phyloP scores from a whole-genome alignment of 1,140 invertebrate species.

The Solenopsis fugax region DNA sequence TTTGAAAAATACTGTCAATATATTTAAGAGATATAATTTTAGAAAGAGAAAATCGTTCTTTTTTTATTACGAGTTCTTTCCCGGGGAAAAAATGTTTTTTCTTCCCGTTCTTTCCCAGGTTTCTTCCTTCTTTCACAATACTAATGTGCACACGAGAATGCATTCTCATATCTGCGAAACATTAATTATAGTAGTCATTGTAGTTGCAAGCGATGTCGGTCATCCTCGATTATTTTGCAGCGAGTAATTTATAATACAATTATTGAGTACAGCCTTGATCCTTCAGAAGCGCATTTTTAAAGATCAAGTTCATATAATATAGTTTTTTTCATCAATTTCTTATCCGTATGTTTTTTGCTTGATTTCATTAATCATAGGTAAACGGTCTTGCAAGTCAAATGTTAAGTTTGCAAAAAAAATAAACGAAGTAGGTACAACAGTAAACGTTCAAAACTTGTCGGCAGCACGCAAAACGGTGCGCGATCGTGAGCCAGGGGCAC shows the following conservation, averaged over 20 bases:
- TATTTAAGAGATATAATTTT: too few species aligned
- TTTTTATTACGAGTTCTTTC: too few species aligned
- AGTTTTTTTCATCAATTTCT: background rate
- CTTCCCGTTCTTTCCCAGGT: too few species aligned
- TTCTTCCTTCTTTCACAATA: too few species aligned
- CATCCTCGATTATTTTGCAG: background rate
- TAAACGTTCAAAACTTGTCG: background rate
- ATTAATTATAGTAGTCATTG: background rate
- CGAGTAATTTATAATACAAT: background rate
- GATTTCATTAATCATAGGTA: background rate
- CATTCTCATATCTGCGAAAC: background rate
- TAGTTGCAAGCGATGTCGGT: background rate
- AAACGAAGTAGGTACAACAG: background rate
- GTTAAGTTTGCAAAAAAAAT: background rate
- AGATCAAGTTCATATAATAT: background rate
- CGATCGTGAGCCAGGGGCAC: background rate
- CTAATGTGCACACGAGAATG: background rate
- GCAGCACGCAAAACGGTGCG: background rate
- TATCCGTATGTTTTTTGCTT: background rate
- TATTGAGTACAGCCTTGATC: background rate
- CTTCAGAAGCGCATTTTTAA: background rate
- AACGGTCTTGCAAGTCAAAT: background rate
- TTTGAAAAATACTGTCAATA: too few species aligned
- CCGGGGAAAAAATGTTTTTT: too few species aligned
- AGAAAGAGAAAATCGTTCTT: too few species aligned